Evolutionary conservation across 2,797 vertebrate genomes (phyloP), one percentile per base, ranked within the genome.

Genomic region (Gymnothorax javanicus): DNA sequence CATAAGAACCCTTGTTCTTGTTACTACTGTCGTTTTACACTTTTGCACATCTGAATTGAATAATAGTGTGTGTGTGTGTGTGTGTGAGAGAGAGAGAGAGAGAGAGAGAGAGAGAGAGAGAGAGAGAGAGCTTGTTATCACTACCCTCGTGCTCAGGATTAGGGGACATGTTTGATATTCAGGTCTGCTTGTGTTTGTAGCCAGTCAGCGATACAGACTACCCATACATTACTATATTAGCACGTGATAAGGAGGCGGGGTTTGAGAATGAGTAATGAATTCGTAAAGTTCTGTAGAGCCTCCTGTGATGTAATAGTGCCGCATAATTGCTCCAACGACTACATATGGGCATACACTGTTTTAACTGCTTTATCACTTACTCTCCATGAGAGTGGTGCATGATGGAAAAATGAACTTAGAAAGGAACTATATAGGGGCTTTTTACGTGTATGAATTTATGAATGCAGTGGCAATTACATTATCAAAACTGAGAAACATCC

Each of bases 141-240:
- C 82, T 83, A 90, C 90, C 92, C 91, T 93, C 94, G 88, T 92
- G 91, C 91, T 92, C 92, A 90, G 89, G 91, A 93, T 91, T 94
- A 93, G 93, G 95, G 94, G 94, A 95, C 94, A 93, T 93, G 90
- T 93, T 95, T 95, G 95, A 94, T 94, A 96, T 96, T 95, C 95
- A 91, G 87, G 91, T 93, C 93, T 90, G 90, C 91, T 92, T 73
- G 88, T 90, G 91, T 91, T 92, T 92, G 92, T 92, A 94, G 93
- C 92, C 94, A 94, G 93, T 93, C 93, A 94, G 92, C 90, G 92
- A 93, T 94, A 91, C 89, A 87, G 89, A 91, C 90, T 91, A 90
- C 91, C 91, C 93, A 93, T 94, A 92, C 92, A 92, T 91, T 90
- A 83, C 83, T 88, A 86, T 81, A 71, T 89, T 89, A 89, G 93